A percentile compares a stretch with the other conserved stretches of the same genome.
phyloP scores from a whole-genome alignment of 2,888 invertebrate genomes.

The Anagyrus pseudococci region DNA sequence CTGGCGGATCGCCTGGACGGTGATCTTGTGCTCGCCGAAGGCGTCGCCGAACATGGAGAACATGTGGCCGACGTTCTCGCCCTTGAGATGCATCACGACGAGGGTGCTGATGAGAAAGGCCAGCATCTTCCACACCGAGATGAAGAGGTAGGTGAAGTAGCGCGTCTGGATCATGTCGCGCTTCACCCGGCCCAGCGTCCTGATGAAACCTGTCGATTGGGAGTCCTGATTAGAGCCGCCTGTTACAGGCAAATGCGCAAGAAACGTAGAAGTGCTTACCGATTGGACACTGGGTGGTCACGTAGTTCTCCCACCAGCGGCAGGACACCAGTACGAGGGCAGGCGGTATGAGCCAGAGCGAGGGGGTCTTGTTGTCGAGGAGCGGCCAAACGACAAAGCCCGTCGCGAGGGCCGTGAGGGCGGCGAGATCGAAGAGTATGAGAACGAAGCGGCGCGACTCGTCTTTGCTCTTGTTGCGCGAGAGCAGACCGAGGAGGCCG shows the following conservation, averaged over 20 bases:
- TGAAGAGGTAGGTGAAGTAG: conserved; percentile 88
- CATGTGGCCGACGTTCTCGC: conserved; percentile 78
- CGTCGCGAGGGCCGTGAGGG: conserved; percentile 87
- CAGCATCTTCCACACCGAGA: conserved; percentile 90
- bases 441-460: conserved; percentile 81
- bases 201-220: conserved; percentile 69
- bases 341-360: conserved; percentile 84
- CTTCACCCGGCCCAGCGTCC: conserved; percentile 78
- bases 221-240: too few relatives aligned
- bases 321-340: conserved; percentile 86
- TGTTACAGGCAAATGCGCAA: too few relatives aligned
- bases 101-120: conserved; percentile 80
- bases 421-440: conserved; percentile 82
- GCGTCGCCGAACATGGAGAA: conserved; percentile 78
- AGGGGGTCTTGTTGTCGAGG: conserved; percentile 63
- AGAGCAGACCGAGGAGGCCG: conserved; percentile 77
- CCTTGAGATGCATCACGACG: conserved; percentile 76
- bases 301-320: conserved; percentile 99
- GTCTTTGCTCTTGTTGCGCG: conserved; percentile 74
- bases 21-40: conserved; percentile 80
- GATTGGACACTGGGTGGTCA: conserved; percentile 84
- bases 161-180: conserved; percentile 80
- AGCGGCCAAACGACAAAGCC: conserved; percentile 94
- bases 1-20: conserved; percentile 73
- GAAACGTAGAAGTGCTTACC: conserved; percentile 61